phyloP scores from a whole-genome alignment of 2,888 invertebrate species.

The Mechanitis mazaeus region DNA sequence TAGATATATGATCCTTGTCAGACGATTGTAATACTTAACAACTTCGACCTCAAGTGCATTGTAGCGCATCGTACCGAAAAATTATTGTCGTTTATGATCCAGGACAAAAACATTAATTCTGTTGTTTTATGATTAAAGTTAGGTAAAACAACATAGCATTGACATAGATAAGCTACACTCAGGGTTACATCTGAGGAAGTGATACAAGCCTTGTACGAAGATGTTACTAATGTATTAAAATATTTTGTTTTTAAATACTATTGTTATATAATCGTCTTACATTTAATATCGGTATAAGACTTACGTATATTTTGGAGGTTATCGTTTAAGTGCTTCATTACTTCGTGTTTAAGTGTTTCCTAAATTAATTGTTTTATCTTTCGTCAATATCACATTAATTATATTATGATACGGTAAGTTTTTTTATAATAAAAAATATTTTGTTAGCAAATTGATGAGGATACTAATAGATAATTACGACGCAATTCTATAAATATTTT shows the following conservation, averaged over 20 bases:
- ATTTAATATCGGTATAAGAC: conserved; percentile 9
- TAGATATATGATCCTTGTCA: conserved; percentile 11
- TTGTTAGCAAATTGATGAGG: no score
- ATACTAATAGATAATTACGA: no score
- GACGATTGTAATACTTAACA: conserved; percentile 44
- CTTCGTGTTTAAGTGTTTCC: conserved; percentile 42
- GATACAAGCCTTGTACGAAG: conserved; percentile 14
- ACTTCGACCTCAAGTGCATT: conserved; percentile 58
- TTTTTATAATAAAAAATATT: no score
- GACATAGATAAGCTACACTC: conserved; percentile 54
- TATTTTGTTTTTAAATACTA: conserved; percentile 8
- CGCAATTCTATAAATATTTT: no score
- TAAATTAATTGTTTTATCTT: conserved; percentile 22
- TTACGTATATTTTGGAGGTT: conserved; percentile 40
- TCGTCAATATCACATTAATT: conserved; percentile 4
- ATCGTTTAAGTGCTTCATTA: conserved; percentile 47
- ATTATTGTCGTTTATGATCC: conserved; percentile 53
- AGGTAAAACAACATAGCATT: conserved; percentile 59
- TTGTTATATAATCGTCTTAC: conserved; percentile 21
- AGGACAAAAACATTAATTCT: conserved; percentile 54
- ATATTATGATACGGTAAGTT: background rate
- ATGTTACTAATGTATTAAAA: conserved; percentile 8
- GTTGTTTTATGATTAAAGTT: conserved; percentile 49
- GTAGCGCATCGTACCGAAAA: conserved; percentile 73
- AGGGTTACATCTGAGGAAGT: conserved; percentile 22